Percentiles rank a stretch among this genome's conserved stretches.
Evolutionary conservation across 35 echinoderm and acorn worm species (phyloP).

Genomic region (Acanthaster planci): DNA sequence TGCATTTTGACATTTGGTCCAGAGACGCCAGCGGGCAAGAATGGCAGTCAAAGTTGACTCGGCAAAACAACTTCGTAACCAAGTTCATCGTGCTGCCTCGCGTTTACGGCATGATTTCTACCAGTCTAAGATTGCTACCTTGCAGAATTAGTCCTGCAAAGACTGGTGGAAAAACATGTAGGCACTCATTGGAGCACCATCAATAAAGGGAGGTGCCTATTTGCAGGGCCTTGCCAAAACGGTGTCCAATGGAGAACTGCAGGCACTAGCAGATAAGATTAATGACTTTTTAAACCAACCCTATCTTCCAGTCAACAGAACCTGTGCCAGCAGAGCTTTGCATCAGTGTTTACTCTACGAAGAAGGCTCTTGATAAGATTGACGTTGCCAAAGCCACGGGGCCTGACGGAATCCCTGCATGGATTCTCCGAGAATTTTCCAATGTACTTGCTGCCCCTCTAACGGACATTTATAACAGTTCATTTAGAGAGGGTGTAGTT

Average conservation of each 20-base stretch:
- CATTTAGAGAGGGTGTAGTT: constrained; percentile 32
- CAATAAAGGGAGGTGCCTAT: background rate
- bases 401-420: constrained; percentile 16
- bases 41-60: background rate
- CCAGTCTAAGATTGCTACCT: background rate
- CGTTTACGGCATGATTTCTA: constrained; percentile 3
- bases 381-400: constrained; percentile 17
- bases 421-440: constrained; percentile 32
- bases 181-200: background rate
- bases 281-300: background rate
- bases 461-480: constrained; percentile 22
- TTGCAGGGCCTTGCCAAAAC: background rate
- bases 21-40: constrained; percentile 8
- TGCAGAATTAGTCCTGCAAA: background rate
- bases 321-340: background rate
- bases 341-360: background rate
- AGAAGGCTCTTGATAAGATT: background rate
- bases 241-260: background rate
- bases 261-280: background rate
- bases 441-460: constrained; percentile 15
- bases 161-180: constrained; percentile 40
- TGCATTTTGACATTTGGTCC: constrained; percentile 1
- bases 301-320: background rate
- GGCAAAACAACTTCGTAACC: constrained; percentile 6
- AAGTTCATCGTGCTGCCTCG: constrained; percentile 14